Base-by-base conservation (phyloP, 1,140 invertebrate genomes). In the Ctenoplectra terminalis region DNA sequence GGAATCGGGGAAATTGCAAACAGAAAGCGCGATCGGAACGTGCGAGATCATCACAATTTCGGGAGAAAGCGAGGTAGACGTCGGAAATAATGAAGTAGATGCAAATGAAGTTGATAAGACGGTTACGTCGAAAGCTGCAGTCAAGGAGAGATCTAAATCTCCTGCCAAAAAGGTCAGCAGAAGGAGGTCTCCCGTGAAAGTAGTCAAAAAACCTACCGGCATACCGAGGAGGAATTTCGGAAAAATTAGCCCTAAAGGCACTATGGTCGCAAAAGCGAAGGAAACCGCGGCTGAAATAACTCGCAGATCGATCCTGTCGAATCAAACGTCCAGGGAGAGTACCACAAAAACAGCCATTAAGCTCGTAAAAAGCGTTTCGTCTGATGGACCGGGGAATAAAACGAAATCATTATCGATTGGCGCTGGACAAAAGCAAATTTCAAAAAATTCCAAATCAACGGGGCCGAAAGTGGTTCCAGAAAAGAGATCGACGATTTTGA, bases 151-250 rank as follows among this genome's bases (percentile, higher is more conserved):
- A 84, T 87, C 92, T 23, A 93, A 85, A 82, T 94, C 93, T 17
- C 93, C 93, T 9, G 58, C 89, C 0, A 93, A 93, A 73, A 92
- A 90, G 76, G 40, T 91, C 15, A 84, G 87, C 37, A 89, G 90
- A 46, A 87, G 91, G 73, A 91, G 83, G 82, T 93, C 92, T 8
- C 92, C 93, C 0, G 75, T 92, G 37, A 92, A 92, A 73, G 78
- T 90, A 0, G 50, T 88, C 0, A 93, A 87, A 63, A 93, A 91
- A 66, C 74, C 64, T n/a, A 73, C 70, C 8, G 81, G 71, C 48
- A 61, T 80, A 31, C 64, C 87, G 20, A 88, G 73, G 75, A 87
- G 76, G 37, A 79, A 66, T 73, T 54, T 82, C 26, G 54, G 69
- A 17, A 61, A 75, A 40, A 56, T 79, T 2, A 67, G 60, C 48